phyloP scores from a whole-genome alignment of 2,113 vertebrate species.

The Mandrillus leucophaeus region DNA sequence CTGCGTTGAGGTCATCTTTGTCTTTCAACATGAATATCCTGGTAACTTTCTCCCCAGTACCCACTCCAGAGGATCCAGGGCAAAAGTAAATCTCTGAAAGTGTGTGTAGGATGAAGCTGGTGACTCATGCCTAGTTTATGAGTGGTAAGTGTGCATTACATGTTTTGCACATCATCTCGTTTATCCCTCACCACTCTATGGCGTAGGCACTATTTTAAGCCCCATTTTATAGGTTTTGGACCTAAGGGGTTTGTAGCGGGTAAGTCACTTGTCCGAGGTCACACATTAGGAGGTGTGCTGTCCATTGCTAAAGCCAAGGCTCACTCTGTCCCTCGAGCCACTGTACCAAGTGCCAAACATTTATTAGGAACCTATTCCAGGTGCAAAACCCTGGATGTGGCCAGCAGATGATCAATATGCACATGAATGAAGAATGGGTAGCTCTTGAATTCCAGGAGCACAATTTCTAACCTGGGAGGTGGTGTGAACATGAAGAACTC shows the following conservation, averaged over 20 bases:
- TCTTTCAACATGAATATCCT: not conserved
- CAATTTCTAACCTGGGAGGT: not conserved
- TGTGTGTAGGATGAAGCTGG: not conserved
- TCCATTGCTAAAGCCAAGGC: no score
- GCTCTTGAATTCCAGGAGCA: not conserved
- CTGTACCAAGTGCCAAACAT: not conserved
- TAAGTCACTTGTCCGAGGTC: not conserved
- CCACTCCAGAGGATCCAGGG: not conserved
- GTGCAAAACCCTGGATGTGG: not conserved
- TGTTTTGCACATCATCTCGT: not conserved
- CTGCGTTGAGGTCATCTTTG: not conserved
- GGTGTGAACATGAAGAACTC: not conserved
- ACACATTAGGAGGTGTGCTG: not conserved
- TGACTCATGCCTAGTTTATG: not conserved
- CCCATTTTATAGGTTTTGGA: not conserved
- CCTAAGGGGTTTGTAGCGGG: not conserved
- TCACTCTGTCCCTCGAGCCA: not conserved
- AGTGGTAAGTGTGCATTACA: not conserved
- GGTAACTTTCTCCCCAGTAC: not conserved
- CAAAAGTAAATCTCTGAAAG: constrained; percentile 8
- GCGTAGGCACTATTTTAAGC: not conserved
- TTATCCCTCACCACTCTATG: not conserved
- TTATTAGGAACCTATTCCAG: not conserved
- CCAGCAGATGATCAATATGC: not conserved
- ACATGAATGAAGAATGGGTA: not conserved